Conservation (phyloP, 2,888 invertebrate species). For the Cylindroiulus punctatus region DNA sequence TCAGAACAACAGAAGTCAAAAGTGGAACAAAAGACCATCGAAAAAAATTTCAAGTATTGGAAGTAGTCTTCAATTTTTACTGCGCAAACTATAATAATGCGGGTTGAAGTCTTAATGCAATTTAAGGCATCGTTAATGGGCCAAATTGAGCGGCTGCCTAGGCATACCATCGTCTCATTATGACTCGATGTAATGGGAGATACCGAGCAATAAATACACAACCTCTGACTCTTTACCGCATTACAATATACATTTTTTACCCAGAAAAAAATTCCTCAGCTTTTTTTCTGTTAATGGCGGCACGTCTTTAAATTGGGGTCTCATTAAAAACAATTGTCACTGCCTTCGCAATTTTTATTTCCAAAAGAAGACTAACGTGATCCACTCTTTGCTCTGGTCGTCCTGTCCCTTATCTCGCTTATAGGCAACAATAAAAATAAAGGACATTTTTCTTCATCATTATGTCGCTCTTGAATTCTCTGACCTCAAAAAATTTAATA, state of each 20-base stretch:
- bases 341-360: constrained; percentile 12
- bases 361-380: constrained; percentile 16
- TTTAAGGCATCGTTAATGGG: constrained; percentile 35
- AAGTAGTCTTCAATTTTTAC: background rate
- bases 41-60: background rate
- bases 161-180: background rate
- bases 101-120: background rate
- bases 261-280: constrained; percentile 6
- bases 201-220: constrained; percentile 36
- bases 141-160: background rate
- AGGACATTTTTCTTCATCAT: constrained; percentile 40
- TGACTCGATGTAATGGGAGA: constrained; percentile 28
- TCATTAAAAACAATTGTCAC: constrained; percentile 47
- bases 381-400: constrained; percentile 8
- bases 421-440: constrained; percentile 26
- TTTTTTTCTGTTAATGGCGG: constrained; percentile 24
- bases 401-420: background rate
- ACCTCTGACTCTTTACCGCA: background rate
- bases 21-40: no score
- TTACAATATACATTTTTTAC: constrained; percentile 35
- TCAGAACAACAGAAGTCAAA: no score
- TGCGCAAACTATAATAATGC: background rate
- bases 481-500: constrained; percentile 12
- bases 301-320: constrained; percentile 40
- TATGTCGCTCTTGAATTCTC: constrained; percentile 33